Evolutionary conservation across 2,888 invertebrate genomes (phyloP).

Genomic region (Lumbricus terrestris): DNA sequence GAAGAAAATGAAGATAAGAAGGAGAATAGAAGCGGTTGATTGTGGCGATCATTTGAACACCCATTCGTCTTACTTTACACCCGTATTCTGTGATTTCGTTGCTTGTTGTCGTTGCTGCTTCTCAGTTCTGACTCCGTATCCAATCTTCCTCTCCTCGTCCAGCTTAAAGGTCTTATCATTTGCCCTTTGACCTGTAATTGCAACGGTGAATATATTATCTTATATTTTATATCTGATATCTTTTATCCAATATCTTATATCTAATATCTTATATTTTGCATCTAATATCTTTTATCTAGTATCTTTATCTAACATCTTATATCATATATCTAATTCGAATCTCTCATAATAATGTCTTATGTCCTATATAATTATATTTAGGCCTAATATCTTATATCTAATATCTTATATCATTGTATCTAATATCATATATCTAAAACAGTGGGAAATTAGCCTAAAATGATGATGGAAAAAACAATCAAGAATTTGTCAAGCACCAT

Average conservation of each 20-base stretch:
- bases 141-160: background rate
- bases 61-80: background rate
- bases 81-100: background rate
- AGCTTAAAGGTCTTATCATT: constrained; percentile 7
- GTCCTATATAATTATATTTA: too few species aligned
- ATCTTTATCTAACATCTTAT: too few species aligned
- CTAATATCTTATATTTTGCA: too few species aligned
- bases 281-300: background rate
- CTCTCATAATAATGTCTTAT: too few species aligned
- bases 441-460: background rate
- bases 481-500: background rate
- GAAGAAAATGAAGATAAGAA: background rate
- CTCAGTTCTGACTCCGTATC: constrained; percentile 21
- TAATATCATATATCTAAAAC: background rate
- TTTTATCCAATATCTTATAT: too few species aligned
- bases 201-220: background rate
- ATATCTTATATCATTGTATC: too few species aligned
- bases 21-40: background rate
- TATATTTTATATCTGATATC: background rate
- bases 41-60: background rate
- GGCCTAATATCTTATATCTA: background rate
- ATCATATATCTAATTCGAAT: too few species aligned
- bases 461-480: background rate
- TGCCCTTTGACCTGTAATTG: background rate
- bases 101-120: constrained; percentile 8